Evolutionary conservation across 1,140 invertebrate species (phyloP), one percentile per base, ranked within the genome.

Genomic region (Drosophila nannoptera): DNA sequence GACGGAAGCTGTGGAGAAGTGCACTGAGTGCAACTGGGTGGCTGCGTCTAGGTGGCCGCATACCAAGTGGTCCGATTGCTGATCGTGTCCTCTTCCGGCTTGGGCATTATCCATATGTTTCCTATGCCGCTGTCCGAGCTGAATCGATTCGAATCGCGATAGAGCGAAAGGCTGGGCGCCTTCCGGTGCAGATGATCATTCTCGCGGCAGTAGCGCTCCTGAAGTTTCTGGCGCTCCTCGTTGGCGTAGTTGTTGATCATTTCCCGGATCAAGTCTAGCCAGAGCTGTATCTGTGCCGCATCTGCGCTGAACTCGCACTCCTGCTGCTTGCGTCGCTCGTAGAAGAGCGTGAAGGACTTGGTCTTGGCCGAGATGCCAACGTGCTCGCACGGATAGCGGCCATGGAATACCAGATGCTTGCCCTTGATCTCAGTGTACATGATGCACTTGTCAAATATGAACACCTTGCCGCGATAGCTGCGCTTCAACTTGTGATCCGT

Each of bases 361-460:
- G 75, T 67, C 32, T 77, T 87, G 11, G 86, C 68, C 50, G 75
- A 62, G 9, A 89, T 86, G 7, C 87, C 88, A 8, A 89, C 72
- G 50, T 88, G 87, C 38, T 89, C 82, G 45, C 81, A 88, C 0
- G 87, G 86, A 81, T 89, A 89, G 7, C 88, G 86, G 0, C 88
- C 88, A 29, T 88, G 88, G 50, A 87, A 89, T 55, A 87, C 50
- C 61, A 89, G 61, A 29, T 67, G 60, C 59, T 89, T 89, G 32
- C 84, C 87, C 45, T 88, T 88, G 22, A 88, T 88, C 71, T 89
- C 89, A n/a, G 89, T 88, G 14, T 89, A 89, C n/a, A 89, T 87
- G 8, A 89, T 80, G 66, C 86, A 89, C 61, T 88, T 89, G 54
- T 89, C 89, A 48, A 89, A 89, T 5, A 89, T 88, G n/a, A 89